These are phyloP conservation scores for Xestobium rufovillosum DNA, from an alignment of 2,888 invertebrate genomes.

Conservation along the genomic window DNA sequence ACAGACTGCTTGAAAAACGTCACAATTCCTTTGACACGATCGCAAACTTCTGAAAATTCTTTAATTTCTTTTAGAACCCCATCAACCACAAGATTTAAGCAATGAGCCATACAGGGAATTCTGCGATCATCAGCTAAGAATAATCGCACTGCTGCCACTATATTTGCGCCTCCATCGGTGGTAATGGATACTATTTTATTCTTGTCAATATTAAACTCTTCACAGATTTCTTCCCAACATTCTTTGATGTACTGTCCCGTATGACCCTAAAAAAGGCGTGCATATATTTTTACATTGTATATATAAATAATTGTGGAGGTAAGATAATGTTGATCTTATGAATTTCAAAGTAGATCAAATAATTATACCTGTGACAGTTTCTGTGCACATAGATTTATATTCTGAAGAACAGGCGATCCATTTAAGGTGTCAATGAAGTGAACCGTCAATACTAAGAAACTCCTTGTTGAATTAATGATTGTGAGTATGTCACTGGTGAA, in stretches of 20 bases:
- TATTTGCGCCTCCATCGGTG: conserved; percentile 29
- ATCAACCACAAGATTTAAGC: conserved; percentile 29
- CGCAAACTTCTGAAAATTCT: conserved; percentile 23
- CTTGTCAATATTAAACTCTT: conserved; percentile 11
- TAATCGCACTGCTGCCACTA: conserved; percentile 26
- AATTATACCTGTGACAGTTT: no score
- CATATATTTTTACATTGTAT: no score
- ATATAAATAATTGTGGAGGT: no score
- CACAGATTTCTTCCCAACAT: conserved; percentile 9
- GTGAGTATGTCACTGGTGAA: conserved; percentile 5
- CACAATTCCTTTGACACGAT: no score
- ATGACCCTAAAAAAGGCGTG: conserved; percentile 6
- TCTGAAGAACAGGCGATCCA: no score
- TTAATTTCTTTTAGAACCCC: conserved; percentile 25
- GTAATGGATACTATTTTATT: conserved; percentile 23
- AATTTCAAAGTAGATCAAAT: no score
- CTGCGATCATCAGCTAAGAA: conserved; percentile 26
- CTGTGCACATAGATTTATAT: no score
- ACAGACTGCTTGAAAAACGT: conserved; percentile 26
- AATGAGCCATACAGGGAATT: conserved; percentile 30
- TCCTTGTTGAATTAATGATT: conserved; percentile 1
- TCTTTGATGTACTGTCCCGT: conserved; percentile 11
- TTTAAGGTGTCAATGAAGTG: no score
- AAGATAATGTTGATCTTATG: no score
- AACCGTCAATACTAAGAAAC: conserved; percentile 2